Conservation (phyloP, 2,888 invertebrate genomes). For the Sphaerophoria rueppellii region DNA sequence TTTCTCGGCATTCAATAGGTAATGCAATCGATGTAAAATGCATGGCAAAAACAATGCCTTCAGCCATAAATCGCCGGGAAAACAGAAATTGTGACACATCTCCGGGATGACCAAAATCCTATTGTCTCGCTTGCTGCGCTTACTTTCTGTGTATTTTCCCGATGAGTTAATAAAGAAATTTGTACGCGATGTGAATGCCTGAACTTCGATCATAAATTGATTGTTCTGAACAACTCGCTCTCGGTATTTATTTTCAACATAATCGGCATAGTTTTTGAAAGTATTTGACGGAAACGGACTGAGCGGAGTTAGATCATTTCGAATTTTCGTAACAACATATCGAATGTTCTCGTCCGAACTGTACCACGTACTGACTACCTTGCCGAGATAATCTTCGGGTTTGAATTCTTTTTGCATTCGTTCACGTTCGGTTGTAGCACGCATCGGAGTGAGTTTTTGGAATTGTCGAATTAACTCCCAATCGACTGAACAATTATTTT, state of each 20-base stretch:
- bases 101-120: constrained; percentile 92
- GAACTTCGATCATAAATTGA: constrained; percentile 92
- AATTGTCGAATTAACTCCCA: constrained; percentile 84
- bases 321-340: constrained; percentile 88
- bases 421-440: constrained; percentile 83
- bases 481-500: constrained; percentile 83
- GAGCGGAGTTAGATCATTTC: constrained; percentile 85
- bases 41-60: constrained; percentile 93
- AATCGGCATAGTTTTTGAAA: constrained; percentile 87
- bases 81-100: constrained; percentile 88
- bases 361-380: constrained; percentile 95
- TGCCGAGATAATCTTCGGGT: constrained; percentile 86
- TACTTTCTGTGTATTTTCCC: constrained; percentile 32
- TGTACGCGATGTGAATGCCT: constrained; percentile 80
- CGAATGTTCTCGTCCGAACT: constrained; percentile 83
- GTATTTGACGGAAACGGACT: constrained; percentile 86
- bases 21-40: constrained; percentile 87
- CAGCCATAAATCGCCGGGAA: constrained; percentile 90
- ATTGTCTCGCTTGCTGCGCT: constrained; percentile 77
- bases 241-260: constrained; percentile 90
- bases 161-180: constrained; percentile 80
- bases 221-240: constrained; percentile 83
- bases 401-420: constrained; percentile 83
- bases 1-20: constrained; percentile 79
- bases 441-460: constrained; percentile 81